These are phyloP conservation scores for Dolomedes plantarius DNA, from an alignment of 2,888 invertebrate species.

Conservation along the genomic window DNA sequence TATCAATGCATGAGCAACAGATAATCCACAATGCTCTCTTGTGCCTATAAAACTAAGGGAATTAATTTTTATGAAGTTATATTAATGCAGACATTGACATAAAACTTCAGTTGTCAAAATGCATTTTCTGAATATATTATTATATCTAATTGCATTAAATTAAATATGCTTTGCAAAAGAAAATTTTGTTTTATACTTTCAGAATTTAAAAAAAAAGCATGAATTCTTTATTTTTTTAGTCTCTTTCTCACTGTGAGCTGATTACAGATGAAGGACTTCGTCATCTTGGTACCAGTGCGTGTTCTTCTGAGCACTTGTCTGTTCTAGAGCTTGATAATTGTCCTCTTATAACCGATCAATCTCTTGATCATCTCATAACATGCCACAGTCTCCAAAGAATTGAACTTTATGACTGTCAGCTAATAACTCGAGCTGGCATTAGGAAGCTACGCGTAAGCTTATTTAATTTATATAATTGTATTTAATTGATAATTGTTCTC, in stretches of 20 bases:
- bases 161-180: no score
- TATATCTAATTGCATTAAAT: no score
- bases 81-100: no score
- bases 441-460: conserved; percentile 90
- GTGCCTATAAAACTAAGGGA: no score
- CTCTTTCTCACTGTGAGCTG: conserved; percentile 97
- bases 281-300: conserved; percentile 93
- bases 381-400: conserved; percentile 97
- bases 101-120: no score
- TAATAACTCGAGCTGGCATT: conserved; percentile 97
- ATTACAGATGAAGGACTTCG: conserved; percentile 99
- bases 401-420: conserved; percentile 99
- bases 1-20: no score
- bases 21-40: no score
- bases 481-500: conserved; percentile 89
- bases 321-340: conserved; percentile 99
- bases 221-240: conserved; percentile 84
- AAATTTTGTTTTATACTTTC: no score
- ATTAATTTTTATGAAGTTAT: no score
- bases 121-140: no score
- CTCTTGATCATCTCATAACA: conserved; percentile 93
- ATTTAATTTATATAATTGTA: no score
- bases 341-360: conserved; percentile 96
- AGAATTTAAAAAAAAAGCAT: no score
- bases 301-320: conserved; percentile 93